Evolutionary conservation across 2,113 vertebrate species (phyloP).

Genomic region (Heterotilapia buettikoferi): DNA sequence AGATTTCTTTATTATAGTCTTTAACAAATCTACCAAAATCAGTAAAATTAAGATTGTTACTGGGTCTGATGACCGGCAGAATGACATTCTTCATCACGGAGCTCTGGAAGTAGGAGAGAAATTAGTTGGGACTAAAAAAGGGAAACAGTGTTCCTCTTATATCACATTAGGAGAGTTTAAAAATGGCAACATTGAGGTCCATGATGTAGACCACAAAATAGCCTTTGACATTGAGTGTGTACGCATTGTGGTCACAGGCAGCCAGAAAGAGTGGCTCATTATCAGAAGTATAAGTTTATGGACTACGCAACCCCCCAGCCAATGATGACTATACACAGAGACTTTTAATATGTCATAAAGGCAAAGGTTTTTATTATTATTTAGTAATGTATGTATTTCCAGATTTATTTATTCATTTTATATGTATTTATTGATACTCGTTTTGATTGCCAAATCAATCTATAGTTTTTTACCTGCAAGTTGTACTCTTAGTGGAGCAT

Average conservation of each 20-base stretch:
- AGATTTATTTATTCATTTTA: slow-evolving; percentile 54
- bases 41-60: slow-evolving; percentile 90
- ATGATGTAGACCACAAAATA: slow-evolving; percentile 89
- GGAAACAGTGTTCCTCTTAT: slow-evolving; percentile 84
- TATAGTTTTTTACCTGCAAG: slow-evolving; percentile 50
- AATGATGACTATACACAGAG: slow-evolving; percentile 56
- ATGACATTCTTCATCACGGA: slow-evolving; percentile 91
- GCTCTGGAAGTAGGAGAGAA: slow-evolving; percentile 91
- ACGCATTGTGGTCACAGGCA: slow-evolving; percentile 88
- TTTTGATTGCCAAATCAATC: slow-evolving; percentile 44
- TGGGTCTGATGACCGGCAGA: slow-evolving; percentile 92
- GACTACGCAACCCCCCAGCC: slow-evolving; percentile 83
- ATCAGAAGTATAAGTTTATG: slow-evolving; percentile 94
- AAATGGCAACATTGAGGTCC: slow-evolving; percentile 90
- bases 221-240: slow-evolving; percentile 91
- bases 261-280: slow-evolving; percentile 96
- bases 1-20: slow-evolving; percentile 87
- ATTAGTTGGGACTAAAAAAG: slow-evolving; percentile 78
- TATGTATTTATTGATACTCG: slow-evolving; percentile 52
- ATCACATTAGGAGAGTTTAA: slow-evolving; percentile 91
- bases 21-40: slow-evolving; percentile 88
- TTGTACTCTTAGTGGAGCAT: slow-evolving; percentile 15
- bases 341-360: slow-evolving; percentile 25
- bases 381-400: slow-evolving; percentile 32
- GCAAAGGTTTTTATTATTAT: slow-evolving; percentile 37